Evolutionary conservation across 2,888 invertebrate genomes (phyloP).

Genomic region (Boloria selene): DNA sequence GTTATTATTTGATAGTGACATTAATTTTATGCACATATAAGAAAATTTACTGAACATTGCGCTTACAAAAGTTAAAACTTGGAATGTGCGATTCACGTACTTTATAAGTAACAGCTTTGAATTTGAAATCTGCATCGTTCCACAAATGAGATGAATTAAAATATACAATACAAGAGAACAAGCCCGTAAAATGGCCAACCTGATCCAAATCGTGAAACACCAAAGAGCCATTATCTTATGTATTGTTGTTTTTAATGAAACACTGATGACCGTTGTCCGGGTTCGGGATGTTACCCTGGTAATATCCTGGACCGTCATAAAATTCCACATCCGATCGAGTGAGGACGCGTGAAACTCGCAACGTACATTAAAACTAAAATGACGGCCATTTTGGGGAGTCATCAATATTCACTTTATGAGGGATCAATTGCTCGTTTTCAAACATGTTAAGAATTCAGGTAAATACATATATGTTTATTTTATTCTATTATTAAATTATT

Average conservation of each 20-base stretch:
- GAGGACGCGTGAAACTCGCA: conserved; percentile 47
- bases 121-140: not conserved
- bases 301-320: conserved; percentile 66
- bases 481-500: too few relatives aligned
- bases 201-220: conserved; percentile 42
- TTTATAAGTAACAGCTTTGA: not conserved
- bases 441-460: not conserved
- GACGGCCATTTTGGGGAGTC: not conserved
- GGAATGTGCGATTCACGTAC: too few relatives aligned
- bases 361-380: conserved; percentile 33
- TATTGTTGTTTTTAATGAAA: conserved; percentile 76
- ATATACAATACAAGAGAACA: conserved; percentile 11
- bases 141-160: conserved; percentile 30
- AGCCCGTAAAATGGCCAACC: conserved; percentile 11
- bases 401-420: not conserved
- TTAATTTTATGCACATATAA: too few relatives aligned
- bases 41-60: too few relatives aligned
- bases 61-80: not conserved
- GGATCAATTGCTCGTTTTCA: not conserved
- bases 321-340: conserved; percentile 62
- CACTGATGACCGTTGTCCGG: conserved; percentile 62
- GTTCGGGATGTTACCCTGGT: conserved; percentile 68
- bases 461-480: too few relatives aligned
- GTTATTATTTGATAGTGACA: too few relatives aligned
- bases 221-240: conserved; percentile 57